Conservation (phyloP, 2,888 invertebrate genomes). For the Drosophila histrio region DNA sequence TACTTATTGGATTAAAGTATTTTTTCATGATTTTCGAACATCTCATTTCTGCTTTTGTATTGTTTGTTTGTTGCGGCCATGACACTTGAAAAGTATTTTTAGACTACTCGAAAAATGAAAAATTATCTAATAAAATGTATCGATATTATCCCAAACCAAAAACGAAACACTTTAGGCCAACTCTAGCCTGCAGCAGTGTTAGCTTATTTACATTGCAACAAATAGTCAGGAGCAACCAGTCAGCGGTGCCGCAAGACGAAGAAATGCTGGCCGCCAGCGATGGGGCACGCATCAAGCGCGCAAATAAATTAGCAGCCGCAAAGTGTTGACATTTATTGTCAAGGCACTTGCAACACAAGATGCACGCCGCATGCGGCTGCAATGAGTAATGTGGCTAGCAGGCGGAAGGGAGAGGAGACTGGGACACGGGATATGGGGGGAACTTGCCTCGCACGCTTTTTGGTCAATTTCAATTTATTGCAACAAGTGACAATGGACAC, state of each 20-base stretch:
- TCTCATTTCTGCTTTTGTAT: too few species aligned
- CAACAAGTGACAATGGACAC: conserved; percentile 72
- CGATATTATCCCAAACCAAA: too few species aligned
- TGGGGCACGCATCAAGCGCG: conserved; percentile 63
- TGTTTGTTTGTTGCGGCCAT: too few species aligned
- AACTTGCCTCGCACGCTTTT: conserved; percentile 66
- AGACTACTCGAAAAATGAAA: too few species aligned
- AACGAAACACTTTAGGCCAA: too few species aligned
- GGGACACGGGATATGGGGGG: not conserved
- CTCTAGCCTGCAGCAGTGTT: too few species aligned
- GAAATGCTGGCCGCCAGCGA: conserved; percentile 41
- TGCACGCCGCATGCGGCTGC: conserved; percentile 52
- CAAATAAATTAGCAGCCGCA: conserved; percentile 79
- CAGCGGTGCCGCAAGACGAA: not conserved
- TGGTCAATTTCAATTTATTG: conserved; percentile 77
- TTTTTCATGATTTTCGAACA: too few species aligned
- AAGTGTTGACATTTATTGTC: conserved; percentile 82
- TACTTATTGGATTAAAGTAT: too few species aligned
- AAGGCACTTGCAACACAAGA: conserved; percentile 52
- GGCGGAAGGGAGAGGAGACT: not conserved
- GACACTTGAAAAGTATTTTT: too few species aligned
- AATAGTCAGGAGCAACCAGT: too few species aligned
- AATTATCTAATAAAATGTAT: too few species aligned
- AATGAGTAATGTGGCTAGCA: conserved; percentile 35
- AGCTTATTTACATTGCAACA: too few species aligned